Base-by-base conservation (phyloP, 2,797 vertebrate genomes). In the Microctenopoma lineatum region DNA sequence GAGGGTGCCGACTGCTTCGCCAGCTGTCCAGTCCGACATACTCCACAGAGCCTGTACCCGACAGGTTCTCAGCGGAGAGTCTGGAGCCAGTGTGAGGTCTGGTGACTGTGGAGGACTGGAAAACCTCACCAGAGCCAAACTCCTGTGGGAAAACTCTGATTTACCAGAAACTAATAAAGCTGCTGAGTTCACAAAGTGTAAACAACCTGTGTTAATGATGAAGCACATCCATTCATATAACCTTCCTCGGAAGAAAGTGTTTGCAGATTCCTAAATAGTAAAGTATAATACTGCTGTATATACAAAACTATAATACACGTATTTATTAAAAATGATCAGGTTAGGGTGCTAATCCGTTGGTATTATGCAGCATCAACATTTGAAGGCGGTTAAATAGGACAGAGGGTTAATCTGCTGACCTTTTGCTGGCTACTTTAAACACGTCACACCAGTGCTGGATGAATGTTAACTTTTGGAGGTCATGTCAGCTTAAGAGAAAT, bases 21-120 rank as follows among this genome's bases (percentile, higher is more conserved):
- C 92, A 92, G 89, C 87, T 90, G 90, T 86, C 88, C 75, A 21
- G 57, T 58, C 76, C 57, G 62, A 85, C 79, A 77, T 71, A 52
- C 84, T 82, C 73, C 83, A 80, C 55, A 62, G 80, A 55, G 39
- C 53, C 57, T 63, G 72, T 44, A 65, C 69, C 77, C 66, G 55
- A 77, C 75, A 81, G 68, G 73, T 66, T 82, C 75, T 71, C 9
- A 68, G 79, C 8, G 21, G 71, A 64, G 66, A 39, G 75, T 73
- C 41, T 73, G 66, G 81, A 88, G 79, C 77, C 90, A 89, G 69
- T n/a, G 25, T 74, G 76, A 69, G 56, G 70, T 76, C 77, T 75
- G 61, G 63, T 71, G 80, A 21, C 44, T 67, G 70, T 1, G 16
- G 39, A 74, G 46, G 56, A 51, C 51, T 51, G 59, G 41, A 34